Percentiles rank a stretch among this genome's conserved stretches.
Conservation (phyloP, 1,140 invertebrate genomes). For the Bactericera cockerelli region DNA sequence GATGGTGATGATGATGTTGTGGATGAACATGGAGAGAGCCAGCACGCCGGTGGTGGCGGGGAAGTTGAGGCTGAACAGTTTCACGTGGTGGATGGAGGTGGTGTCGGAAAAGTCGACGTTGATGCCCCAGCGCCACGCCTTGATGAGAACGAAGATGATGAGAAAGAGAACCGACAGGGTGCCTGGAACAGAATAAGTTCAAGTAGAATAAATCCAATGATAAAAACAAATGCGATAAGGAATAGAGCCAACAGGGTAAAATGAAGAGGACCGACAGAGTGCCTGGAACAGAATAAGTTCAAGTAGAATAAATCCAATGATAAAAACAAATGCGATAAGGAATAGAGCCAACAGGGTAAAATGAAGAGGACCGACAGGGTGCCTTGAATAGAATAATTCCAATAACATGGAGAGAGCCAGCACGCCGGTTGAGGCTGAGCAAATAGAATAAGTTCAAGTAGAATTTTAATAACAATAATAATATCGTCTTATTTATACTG, state of each 20-base stretch:
- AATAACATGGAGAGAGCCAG: no score
- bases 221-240: conserved; percentile 53
- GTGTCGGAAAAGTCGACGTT: conserved; percentile 42
- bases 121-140: conserved; percentile 61
- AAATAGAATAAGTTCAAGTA: no score
- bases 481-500: no score
- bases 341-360: no score
- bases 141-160: conserved; percentile 54
- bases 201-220: no score
- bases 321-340: conserved; percentile 53
- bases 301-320: no score
- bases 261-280: conserved; percentile 66
- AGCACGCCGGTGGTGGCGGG: conserved; percentile 71
- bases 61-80: conserved; percentile 43
- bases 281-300: conserved; percentile 36
- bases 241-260: no score
- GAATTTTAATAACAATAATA: no score
- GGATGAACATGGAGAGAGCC: conserved; percentile 78
- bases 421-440: no score
- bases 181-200: conserved; percentile 36
- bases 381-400: conserved; percentile 36
- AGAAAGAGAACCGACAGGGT: conserved; percentile 68
- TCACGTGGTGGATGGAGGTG: conserved; percentile 31
- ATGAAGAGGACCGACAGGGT: conserved; percentile 66
- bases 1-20: conserved; percentile 79